Conservation (phyloP, 2,888 invertebrate genomes). For the Bursaphelenchus okinawaensis region DNA sequence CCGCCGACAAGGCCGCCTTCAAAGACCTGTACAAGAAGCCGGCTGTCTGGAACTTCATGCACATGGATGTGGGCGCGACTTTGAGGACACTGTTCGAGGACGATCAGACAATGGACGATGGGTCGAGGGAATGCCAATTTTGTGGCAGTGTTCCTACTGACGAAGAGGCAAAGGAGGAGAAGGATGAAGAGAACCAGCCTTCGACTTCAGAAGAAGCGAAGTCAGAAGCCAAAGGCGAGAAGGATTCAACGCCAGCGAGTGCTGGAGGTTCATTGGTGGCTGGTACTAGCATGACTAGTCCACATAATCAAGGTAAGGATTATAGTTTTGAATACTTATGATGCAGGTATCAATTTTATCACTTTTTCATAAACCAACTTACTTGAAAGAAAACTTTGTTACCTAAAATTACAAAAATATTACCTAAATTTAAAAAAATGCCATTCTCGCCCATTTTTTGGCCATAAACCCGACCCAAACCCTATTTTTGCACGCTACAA, state of each 20-base stretch:
- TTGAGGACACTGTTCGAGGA: conserved; percentile 1
- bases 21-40: background rate
- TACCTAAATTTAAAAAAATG: too few species aligned
- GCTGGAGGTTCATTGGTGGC: background rate
- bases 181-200: background rate
- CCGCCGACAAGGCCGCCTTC: background rate
- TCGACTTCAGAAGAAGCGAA: background rate
- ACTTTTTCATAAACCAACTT: too few species aligned
- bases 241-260: background rate
- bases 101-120: conserved; percentile 9
- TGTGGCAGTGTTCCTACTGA: background rate
- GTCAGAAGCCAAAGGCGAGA: background rate
- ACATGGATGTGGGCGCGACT: conserved; percentile 4
- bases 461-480: too few species aligned
- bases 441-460: too few species aligned
- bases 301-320: background rate
- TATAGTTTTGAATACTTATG: too few species aligned
- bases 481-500: too few species aligned
- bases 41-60: conserved; percentile 3
- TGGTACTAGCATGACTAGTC: background rate
- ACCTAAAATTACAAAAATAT: too few species aligned
- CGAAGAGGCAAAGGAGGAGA: background rate
- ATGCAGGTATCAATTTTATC: too few species aligned
- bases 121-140: conserved; percentile 2
- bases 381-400: too few species aligned